Evolutionary conservation across 1,140 invertebrate species (phyloP).

Genomic region (Aphelenchoides fujianensis): DNA sequence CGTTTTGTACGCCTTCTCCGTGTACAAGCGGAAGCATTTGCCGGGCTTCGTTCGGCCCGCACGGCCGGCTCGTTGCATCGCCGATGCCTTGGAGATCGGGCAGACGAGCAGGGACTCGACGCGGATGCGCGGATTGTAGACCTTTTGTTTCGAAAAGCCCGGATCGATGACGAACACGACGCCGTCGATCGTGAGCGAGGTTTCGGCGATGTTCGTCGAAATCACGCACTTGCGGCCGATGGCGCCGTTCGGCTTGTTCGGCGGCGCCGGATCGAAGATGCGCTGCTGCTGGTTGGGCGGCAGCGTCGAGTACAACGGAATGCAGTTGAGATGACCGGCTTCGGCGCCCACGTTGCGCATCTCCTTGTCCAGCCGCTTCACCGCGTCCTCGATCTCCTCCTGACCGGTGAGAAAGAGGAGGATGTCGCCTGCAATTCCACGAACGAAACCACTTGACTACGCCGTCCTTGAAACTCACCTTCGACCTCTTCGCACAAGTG

Average conservation of each 20-base stretch:
- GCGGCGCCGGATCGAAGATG: conserved; percentile 90
- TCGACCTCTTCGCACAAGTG: conserved; percentile 99
- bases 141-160: conserved; percentile 99
- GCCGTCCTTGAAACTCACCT: too few species aligned
- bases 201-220: conserved; percentile 98
- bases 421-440: conserved; percentile 84
- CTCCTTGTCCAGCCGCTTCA: conserved; percentile 92
- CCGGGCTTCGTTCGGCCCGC: conserved; percentile 93
- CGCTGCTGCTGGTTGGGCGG: conserved; percentile 94
- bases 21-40: conserved; percentile 97
- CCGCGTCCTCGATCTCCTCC: conserved; percentile 99
- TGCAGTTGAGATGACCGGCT: conserved; percentile 94
- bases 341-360: conserved; percentile 93
- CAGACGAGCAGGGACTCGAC: conserved; percentile 96
- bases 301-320: conserved; percentile 94
- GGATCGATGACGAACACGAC: conserved; percentile 99
- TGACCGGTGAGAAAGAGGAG: conserved; percentile 90
- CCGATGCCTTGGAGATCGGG: conserved; percentile 98
- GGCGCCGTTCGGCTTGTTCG: conserved; percentile 82
- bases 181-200: conserved; percentile 96
- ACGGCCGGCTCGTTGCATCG: conserved; percentile 84
- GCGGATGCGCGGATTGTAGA: conserved; percentile 92
- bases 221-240: conserved; percentile 77
- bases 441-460: too few species aligned
- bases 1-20: conserved; percentile 94